phyloP scores from a whole-genome alignment of 2,113 vertebrate species.

The Nothocercus nigrocapillus region DNA sequence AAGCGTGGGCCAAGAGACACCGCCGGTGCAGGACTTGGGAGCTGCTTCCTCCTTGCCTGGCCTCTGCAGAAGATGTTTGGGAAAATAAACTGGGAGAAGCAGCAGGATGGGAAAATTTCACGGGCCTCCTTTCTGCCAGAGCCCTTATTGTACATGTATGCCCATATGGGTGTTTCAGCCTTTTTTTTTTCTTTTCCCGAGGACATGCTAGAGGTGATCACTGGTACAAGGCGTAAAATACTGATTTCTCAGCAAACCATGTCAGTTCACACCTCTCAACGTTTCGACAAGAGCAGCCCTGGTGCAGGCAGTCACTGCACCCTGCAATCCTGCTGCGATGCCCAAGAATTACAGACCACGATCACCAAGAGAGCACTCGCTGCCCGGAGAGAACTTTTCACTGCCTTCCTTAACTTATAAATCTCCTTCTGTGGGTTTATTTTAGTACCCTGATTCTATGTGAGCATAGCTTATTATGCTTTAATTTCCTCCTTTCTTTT shows the following conservation, averaged over 20 bases:
- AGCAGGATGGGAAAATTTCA: neutral
- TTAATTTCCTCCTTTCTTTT: constrained; percentile 62
- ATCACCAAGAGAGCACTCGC: neutral
- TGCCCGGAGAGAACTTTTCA: constrained; percentile 25
- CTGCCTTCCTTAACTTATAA: constrained; percentile 47
- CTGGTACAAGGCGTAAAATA: neutral
- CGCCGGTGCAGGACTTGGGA: neutral
- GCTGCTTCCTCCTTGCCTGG: neutral
- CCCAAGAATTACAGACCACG: neutral
- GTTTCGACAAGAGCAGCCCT: neutral
- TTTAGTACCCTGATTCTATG: constrained; percentile 60
- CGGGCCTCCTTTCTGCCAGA: neutral
- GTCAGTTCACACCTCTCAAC: neutral
- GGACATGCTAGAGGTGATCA: neutral
- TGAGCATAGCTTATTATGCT: constrained; percentile 57
- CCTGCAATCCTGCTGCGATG: neutral
- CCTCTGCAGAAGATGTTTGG: neutral
- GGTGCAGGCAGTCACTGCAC: neutral
- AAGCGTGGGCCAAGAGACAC: neutral
- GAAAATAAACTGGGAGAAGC: neutral
- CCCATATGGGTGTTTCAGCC: neutral
- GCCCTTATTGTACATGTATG: neutral
- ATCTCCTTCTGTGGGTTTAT: constrained; percentile 49
- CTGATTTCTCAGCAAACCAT: neutral
- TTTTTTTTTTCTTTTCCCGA: neutral